phyloP scores from a whole-genome alignment of 1,140 invertebrate species.

The Drosophila nannoptera region DNA sequence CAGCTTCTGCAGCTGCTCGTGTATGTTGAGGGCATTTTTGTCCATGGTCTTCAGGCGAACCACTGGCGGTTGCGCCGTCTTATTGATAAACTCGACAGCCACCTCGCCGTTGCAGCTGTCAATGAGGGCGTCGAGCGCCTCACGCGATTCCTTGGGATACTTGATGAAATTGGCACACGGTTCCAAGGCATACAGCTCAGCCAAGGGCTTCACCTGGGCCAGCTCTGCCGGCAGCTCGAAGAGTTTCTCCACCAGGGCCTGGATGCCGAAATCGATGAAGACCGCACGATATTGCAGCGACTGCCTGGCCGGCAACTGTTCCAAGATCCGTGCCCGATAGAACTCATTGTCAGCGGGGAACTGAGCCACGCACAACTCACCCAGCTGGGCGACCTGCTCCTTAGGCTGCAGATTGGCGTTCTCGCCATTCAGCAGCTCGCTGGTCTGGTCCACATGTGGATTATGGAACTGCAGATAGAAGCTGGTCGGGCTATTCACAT shows the following conservation, averaged over 20 bases:
- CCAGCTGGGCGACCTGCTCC: constrained; percentile 21
- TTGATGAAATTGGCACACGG: constrained; percentile 42
- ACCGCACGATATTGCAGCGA: constrained; percentile 80
- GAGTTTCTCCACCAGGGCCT: constrained; percentile 81
- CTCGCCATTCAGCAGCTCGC: constrained; percentile 42
- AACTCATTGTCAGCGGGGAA: constrained; percentile 55
- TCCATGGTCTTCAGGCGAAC: constrained; percentile 52
- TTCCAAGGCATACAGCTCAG: constrained; percentile 82
- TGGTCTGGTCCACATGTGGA: constrained; percentile 51
- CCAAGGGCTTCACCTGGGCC: constrained; percentile 81
- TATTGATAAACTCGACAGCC: constrained; percentile 59
- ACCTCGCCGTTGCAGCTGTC: constrained; percentile 74
- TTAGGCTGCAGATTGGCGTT: constrained; percentile 26
- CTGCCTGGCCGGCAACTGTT: constrained; percentile 36
- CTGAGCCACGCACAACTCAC: constrained; percentile 57
- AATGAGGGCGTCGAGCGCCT: constrained; percentile 54
- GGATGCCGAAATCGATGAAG: constrained; percentile 87
- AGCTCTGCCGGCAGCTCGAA: constrained; percentile 83
- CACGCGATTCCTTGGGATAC: constrained; percentile 36
- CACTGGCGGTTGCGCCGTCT: constrained; percentile 35
- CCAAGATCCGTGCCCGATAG: constrained; percentile 62
- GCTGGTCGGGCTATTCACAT: constrained; percentile 52
- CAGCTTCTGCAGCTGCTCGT: constrained; percentile 56
- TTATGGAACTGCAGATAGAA: constrained; percentile 67
- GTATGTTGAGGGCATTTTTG: constrained; percentile 48